Evolutionary conservation across 2,113 vertebrate species (phyloP).

Genomic region (Oophaga pumilio): DNA sequence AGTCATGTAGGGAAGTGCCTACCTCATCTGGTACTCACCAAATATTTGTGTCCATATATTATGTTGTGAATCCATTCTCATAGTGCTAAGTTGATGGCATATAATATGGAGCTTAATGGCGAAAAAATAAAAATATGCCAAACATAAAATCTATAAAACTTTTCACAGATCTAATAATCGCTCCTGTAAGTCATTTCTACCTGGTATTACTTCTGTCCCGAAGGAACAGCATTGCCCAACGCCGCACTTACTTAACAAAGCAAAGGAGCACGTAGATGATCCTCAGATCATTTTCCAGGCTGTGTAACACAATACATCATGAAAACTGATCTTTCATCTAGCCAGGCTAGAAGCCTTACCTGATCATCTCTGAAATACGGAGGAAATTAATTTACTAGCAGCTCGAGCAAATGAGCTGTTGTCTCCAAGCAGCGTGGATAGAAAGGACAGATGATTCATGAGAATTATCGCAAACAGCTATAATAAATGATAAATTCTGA

Average conservation of each 20-base stretch:
- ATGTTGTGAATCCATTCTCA: too few relatives aligned
- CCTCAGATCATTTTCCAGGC: conserved; percentile 5
- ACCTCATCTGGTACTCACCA: too few relatives aligned
- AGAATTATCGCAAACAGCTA: background rate
- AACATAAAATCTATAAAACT: too few relatives aligned
- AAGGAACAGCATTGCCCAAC: background rate
- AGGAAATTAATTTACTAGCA: conserved; percentile 17
- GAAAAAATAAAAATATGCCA: too few relatives aligned
- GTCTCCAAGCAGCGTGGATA: background rate
- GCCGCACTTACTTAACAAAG: background rate
- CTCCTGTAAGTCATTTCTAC: background rate
- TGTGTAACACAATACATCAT: conserved; percentile 23
- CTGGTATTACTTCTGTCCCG: background rate
- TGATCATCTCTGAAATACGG: background rate
- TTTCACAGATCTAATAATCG: too few relatives aligned
- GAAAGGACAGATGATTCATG: background rate
- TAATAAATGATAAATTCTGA: conserved; percentile 11
- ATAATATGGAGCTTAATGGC: too few relatives aligned
- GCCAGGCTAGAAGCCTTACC: background rate
- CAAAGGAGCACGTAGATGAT: background rate
- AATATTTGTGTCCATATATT: too few relatives aligned
- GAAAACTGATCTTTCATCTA: conserved; percentile 9
- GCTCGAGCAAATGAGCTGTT: background rate
- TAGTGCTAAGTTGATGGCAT: too few relatives aligned
- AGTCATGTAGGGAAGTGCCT: too few relatives aligned